Conservation (phyloP, 2,888 invertebrate genomes). For the Lycia hirtaria region DNA sequence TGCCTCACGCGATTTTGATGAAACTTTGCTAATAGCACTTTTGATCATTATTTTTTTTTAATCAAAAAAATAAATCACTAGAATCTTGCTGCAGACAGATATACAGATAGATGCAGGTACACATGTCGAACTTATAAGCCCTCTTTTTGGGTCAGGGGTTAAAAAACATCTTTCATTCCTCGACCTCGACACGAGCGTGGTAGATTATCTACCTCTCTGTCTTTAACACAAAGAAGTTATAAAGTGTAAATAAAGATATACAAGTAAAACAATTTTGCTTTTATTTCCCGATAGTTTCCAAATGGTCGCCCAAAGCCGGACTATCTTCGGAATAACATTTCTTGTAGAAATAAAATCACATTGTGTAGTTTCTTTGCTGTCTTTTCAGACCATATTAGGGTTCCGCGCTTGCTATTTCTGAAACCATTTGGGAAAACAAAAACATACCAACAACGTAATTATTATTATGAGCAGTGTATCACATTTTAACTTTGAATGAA, state of each 20-base stretch:
- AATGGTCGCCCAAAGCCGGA: slow-evolving; percentile 28
- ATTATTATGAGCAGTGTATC: no score
- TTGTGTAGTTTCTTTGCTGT: slow-evolving; percentile 10
- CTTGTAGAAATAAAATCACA: slow-evolving; percentile 26
- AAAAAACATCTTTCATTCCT: not conserved
- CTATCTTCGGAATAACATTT: slow-evolving; percentile 24
- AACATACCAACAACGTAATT: no score
- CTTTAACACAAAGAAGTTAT: slow-evolving; percentile 2
- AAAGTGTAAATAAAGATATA: not conserved
- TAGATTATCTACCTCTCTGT: not conserved
- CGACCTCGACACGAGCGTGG: not conserved
- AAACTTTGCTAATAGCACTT: no score
- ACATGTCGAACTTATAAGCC: no score
- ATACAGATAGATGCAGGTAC: no score
- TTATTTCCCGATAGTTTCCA: slow-evolving; percentile 24
- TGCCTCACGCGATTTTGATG: no score
- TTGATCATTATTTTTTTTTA: no score
- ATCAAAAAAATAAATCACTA: no score
- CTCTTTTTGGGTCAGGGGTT: no score
- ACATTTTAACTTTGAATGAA: no score
- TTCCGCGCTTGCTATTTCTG: not conserved
- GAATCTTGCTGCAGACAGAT: no score
- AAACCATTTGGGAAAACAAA: no score
- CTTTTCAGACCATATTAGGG: slow-evolving; percentile 5
- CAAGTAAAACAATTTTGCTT: slow-evolving; percentile 13